Conservation (phyloP, 2,888 invertebrate genomes). For the Cataglyphis altisquamis region DNA sequence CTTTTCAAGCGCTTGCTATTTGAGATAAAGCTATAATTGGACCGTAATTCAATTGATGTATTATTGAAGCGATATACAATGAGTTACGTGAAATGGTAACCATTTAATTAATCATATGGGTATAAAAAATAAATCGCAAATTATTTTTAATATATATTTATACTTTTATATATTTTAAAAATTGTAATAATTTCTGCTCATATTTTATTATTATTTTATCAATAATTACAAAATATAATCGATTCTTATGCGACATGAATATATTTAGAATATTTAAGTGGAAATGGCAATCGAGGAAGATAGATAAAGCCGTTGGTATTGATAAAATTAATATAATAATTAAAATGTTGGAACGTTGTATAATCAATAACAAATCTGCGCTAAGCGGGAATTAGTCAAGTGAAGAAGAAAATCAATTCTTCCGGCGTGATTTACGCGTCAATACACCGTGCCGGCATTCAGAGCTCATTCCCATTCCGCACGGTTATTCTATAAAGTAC, state of each 20-base stretch:
- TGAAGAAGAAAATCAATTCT: constrained; percentile 31
- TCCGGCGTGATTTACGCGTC: constrained; percentile 36
- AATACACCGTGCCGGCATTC: constrained; percentile 23
- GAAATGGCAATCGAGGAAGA: neutral
- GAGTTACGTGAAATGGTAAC: constrained; percentile 31
- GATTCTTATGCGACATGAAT: neutral
- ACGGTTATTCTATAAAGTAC: constrained; percentile 67
- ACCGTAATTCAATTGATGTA: constrained; percentile 44
- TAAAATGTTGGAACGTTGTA: neutral
- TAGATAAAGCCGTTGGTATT: neutral
- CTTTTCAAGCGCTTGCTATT: constrained; percentile 30
- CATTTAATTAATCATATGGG: constrained; percentile 26
- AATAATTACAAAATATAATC: neutral
- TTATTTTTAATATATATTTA: neutral
- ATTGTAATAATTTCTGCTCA: neutral
- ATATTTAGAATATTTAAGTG: too few species aligned
- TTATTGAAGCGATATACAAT: constrained; percentile 41
- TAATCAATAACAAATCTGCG: constrained; percentile 26
- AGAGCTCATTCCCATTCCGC: constrained; percentile 68
- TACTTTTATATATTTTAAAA: neutral
- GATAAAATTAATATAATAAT: constrained; percentile 25
- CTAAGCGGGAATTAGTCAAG: constrained; percentile 25
- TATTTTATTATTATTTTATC: neutral
- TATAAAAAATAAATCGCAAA: constrained; percentile 23
- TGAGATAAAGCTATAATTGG: constrained; percentile 39